Base-by-base conservation (phyloP, 2,888 invertebrate species). In the Amaurobius ferox region DNA sequence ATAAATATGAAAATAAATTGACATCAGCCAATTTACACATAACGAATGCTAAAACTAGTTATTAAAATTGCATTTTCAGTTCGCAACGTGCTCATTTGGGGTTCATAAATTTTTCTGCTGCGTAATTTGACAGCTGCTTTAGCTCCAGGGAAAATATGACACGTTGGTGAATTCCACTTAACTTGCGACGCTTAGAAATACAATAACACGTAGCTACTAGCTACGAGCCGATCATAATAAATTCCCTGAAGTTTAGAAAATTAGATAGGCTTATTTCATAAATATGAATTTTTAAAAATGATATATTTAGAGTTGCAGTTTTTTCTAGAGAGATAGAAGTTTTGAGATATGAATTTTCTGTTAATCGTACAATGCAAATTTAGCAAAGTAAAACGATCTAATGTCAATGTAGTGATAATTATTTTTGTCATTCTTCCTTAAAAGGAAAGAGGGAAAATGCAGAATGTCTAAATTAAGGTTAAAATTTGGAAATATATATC, bases 21-120 rank as follows among this genome's bases (percentile, higher is more conserved):
- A 55, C 55, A 55, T 5, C 55, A 55, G 3, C 55, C 55, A 55
- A 55, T 55, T 55, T 23, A 55, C 55, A 55, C 55, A 3, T 19
- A 55, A 55, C 55, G 23, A 55, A 55, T 23, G 55, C 23, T 64
- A 6, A 30, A 64, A 30, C n/a, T 23, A 64, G 64, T 64, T 29
- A 64, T 64, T 64, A 64, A 64, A 64, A 64, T 29, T 64, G n/a
- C 30, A 64, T 64, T 64, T n/a, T 64, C 2, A 13, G 30, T n/a
- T 64, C 55, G 19, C 30, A 5, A 29, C 29, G 0, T 64, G 1
- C 29, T 16, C 30, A 11, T 30, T 30, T 29, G 23, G n/a, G 29
- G 29, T 64, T 64, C 30, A 64, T 30, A 64, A 64, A 64, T 64
- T 64, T 29, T 64, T 29, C 30, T 30, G n/a, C 29, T n/a, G 29